Conservation (phyloP, 2,113 vertebrate species). For the Tachuris rubrigastra region DNA sequence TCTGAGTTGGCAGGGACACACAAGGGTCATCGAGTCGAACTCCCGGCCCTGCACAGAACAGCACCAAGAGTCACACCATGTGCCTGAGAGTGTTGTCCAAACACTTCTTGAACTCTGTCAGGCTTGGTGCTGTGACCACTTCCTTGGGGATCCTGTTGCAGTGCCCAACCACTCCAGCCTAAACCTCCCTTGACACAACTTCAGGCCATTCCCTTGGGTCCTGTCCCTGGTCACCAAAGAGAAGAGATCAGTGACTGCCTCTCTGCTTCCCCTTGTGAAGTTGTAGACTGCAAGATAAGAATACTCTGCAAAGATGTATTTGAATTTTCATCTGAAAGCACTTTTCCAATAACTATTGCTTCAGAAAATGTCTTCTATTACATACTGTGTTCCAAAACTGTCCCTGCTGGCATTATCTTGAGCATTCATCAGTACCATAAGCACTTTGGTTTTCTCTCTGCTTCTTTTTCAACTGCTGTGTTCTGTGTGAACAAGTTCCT, state of each 20-base stretch:
- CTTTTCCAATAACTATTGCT: not conserved
- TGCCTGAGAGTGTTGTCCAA: not conserved
- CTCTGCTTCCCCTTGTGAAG: not conserved
- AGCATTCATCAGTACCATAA: not conserved
- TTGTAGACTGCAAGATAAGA: not conserved
- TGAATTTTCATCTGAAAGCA: not conserved
- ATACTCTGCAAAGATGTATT: not conserved
- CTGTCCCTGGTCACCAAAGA: not conserved
- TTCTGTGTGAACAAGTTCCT: not conserved
- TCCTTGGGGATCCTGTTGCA: not conserved
- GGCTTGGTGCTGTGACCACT: not conserved
- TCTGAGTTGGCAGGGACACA: not conserved
- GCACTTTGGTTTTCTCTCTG: not conserved
- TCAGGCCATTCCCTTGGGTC: not conserved
- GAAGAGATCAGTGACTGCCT: not conserved
- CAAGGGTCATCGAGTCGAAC: accelerated
- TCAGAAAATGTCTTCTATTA: not conserved
- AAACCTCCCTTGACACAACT: not conserved
- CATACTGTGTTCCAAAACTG: not conserved
- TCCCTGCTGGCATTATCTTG: not conserved
- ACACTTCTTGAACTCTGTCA: not conserved
- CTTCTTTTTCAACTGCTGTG: not conserved
- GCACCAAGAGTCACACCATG: not conserved
- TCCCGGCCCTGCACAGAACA: not conserved
- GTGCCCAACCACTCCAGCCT: not conserved